Evolutionary conservation across 2,888 invertebrate species (phyloP).

Genomic region (Meloe dianella): DNA sequence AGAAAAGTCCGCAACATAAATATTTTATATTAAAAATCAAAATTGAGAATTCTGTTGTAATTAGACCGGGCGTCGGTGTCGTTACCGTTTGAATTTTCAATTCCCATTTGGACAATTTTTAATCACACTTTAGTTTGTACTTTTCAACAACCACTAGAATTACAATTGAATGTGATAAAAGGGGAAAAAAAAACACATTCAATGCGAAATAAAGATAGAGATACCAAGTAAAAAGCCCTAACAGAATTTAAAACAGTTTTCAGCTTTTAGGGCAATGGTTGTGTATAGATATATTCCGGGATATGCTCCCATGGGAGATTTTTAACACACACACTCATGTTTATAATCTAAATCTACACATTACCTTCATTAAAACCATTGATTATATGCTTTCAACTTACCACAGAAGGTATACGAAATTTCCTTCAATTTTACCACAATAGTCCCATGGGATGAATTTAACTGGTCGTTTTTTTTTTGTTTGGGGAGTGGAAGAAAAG

Average conservation of each 20-base stretch:
- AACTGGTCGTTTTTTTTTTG: not conserved
- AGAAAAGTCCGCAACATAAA: not conserved
- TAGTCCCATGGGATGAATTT: not conserved
- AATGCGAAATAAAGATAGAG: not conserved
- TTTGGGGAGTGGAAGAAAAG: not conserved
- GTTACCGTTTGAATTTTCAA: not conserved
- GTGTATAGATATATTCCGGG: not conserved
- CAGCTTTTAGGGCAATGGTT: not conserved
- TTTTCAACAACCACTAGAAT: conserved; percentile 11
- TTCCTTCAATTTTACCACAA: conserved; percentile 6
- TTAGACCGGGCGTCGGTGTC: not conserved
- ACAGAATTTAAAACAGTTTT: not conserved
- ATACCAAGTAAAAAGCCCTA: not conserved
- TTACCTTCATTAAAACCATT: conserved; percentile 7
- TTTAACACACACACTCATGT: not conserved
- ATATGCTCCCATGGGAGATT: not conserved
- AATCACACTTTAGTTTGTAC: conserved; percentile 30
- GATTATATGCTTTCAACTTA: not conserved
- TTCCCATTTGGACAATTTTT: conserved; percentile 29
- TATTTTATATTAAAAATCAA: not conserved
- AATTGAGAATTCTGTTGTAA: not conserved
- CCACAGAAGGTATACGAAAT: not conserved
- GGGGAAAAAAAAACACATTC: no score
- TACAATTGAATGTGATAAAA: not conserved
- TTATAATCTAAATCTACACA: conserved; percentile 5